A percentile compares a stretch with the other conserved stretches of the same genome.
Conservation (phyloP, 1,140 invertebrate genomes). For the Papilio polyxenes region DNA sequence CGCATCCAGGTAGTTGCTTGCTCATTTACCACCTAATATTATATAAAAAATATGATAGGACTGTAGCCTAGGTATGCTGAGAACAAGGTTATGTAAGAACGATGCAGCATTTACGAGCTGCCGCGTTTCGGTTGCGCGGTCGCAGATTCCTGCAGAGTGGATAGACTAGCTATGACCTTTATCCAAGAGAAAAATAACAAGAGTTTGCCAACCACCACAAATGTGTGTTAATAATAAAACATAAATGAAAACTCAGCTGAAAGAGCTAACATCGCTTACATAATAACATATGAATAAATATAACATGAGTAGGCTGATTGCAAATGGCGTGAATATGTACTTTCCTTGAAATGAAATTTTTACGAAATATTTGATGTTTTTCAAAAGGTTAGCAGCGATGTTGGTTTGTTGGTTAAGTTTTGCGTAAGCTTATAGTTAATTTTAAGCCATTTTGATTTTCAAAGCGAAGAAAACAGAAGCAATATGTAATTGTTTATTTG, state of each 20-base stretch:
- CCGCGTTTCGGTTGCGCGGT: too few species aligned
- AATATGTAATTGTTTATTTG: slow-evolving; percentile 39
- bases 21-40: too few species aligned
- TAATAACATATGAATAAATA: neutral
- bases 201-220: neutral
- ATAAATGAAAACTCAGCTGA: neutral
- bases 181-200: neutral
- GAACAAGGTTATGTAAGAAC: too few species aligned
- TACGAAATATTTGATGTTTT: neutral
- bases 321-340: neutral
- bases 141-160: too few species aligned
- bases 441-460: slow-evolving; percentile 37
- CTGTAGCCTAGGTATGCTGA: too few species aligned
- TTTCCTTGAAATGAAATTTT: neutral
- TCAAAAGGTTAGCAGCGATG: neutral
- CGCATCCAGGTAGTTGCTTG: too few species aligned
- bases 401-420: slow-evolving; percentile 28
- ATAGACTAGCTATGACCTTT: too few species aligned
- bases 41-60: too few species aligned
- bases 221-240: neutral
- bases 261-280: neutral
- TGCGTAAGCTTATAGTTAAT: slow-evolving; percentile 43
- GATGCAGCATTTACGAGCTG: too few species aligned
- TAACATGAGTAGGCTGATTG: neutral
- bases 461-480: slow-evolving; percentile 39